Evolutionary conservation across 2,113 vertebrate genomes (phyloP), one percentile per base, ranked within the genome.

Genomic region (Rallus limicola): DNA sequence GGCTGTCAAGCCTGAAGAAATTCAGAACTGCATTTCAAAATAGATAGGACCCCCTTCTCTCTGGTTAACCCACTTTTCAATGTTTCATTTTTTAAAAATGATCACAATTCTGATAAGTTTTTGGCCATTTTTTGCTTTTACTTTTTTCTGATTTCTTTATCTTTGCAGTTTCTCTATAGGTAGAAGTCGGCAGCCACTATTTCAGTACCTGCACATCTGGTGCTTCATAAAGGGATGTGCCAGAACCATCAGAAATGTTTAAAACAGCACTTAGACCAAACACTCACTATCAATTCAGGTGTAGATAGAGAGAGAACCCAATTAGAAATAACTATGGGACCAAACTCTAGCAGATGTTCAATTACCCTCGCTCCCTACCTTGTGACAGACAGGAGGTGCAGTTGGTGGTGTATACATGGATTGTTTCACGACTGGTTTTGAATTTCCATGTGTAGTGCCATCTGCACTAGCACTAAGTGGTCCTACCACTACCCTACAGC

Each of bases 171-270:
- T 94, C 56, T 78, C 62, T 91, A 33, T 33, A 63, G 86, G 89
- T 89, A 69, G 48, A 85, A 83, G 59, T 65, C 52, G 28, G 69
- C 77, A 87, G 81, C 38, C 88, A 81, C 46, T 95, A 77, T 93
- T 95, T 96, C 85, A 93, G 58, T 80, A 96, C 92, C 93, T 95
- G 94, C 77, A 69, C 98, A 97, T 97, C 96, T 98, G 98, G 92
- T 86, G 33, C 75, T 94, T 96, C 97, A 82, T 96, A 97, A 97
- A 97, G 75, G 93, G 95, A 94, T 84, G 58, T 93, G 96, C 97
- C 97, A 97, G 85, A 97, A 83, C 86, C 90, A 95, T 97, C 95
- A 95, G 92, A 95, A 96, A 95, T 86, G 92, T 95, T 98, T 94
- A 96, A 87, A 95, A 60, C 59, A 65, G 86, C 93, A 90, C 88